Evolutionary conservation across 2,113 vertebrate species (phyloP).

Genomic region (Rallus limicola): DNA sequence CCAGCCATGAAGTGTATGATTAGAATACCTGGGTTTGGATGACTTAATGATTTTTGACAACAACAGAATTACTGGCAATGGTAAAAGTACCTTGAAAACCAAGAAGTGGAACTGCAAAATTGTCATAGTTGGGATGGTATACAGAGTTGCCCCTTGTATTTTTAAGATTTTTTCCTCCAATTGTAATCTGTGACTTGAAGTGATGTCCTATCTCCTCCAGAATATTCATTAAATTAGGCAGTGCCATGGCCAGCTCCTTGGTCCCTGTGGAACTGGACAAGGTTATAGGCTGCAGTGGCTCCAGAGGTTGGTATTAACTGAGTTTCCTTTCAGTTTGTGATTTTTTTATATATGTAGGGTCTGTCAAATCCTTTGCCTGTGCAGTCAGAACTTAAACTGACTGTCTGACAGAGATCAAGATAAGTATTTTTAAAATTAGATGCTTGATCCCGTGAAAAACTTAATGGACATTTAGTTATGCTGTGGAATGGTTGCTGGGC

Average conservation of each 20-base stretch:
- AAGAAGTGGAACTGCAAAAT: not conserved
- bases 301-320: not conserved
- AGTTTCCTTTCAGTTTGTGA: not conserved
- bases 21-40: not conserved
- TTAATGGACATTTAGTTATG: not conserved
- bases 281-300: not conserved
- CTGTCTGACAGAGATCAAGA: not conserved
- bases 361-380: not conserved
- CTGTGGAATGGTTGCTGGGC: not conserved
- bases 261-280: not conserved
- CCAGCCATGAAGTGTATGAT: not conserved
- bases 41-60: not conserved
- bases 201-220: rapidly evolving
- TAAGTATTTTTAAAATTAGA: not conserved
- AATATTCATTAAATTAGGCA: not conserved
- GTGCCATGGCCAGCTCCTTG: not conserved
- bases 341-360: not conserved
- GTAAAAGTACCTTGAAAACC: not conserved
- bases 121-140: not conserved
- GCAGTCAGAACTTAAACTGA: not conserved
- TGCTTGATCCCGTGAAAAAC: not conserved
- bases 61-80: not conserved
- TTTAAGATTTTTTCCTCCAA: not conserved
- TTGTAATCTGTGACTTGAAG: not conserved
- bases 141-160: not conserved